A percentile compares a stretch with the other conserved stretches of the same genome.
These are phyloP conservation scores for Petrocephalus microphthalmus DNA, from an alignment of 2,113 vertebrate genomes.

Conservation along the genomic window DNA sequence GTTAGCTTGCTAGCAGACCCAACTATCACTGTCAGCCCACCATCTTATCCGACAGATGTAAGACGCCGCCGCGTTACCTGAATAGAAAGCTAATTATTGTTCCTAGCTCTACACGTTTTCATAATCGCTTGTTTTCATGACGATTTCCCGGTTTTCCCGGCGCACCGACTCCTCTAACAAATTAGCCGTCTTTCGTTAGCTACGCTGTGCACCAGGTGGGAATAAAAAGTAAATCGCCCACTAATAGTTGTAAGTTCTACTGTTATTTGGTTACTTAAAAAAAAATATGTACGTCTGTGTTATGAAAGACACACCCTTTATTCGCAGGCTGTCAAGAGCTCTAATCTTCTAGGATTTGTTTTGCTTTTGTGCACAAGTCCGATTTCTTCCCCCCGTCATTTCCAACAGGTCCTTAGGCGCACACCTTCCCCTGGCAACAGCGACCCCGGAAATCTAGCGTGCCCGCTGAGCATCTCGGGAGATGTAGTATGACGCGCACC, in stretches of 20 bases:
- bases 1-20: not conserved
- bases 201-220: slow-evolving; percentile 34
- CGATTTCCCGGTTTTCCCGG: not conserved
- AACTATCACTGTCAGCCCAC: not conserved
- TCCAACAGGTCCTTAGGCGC: slow-evolving; percentile 60
- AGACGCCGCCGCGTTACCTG: not conserved
- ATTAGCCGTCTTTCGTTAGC: slow-evolving; percentile 49
- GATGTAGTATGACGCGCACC: slow-evolving; percentile 35
- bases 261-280: not conserved
- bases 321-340: slow-evolving; percentile 34
- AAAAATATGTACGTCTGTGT: not conserved
- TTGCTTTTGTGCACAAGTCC: slow-evolving; percentile 44
- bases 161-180: slow-evolving; percentile 18
- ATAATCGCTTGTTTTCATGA: not conserved
- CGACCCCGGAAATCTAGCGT: slow-evolving; percentile 53
- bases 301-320: slow-evolving; percentile 41
- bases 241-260: not conserved
- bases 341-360: slow-evolving; percentile 47
- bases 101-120: not conserved
- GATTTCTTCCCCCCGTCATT: slow-evolving; percentile 58
- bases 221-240: slow-evolving; percentile 26
- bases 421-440: slow-evolving; percentile 55
- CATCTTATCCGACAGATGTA: slow-evolving; percentile 8
- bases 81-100: not conserved
- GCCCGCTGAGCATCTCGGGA: slow-evolving; percentile 54